phyloP scores from a whole-genome alignment of 2,797 vertebrate species.

The Melanotaenia parkinsoni region DNA sequence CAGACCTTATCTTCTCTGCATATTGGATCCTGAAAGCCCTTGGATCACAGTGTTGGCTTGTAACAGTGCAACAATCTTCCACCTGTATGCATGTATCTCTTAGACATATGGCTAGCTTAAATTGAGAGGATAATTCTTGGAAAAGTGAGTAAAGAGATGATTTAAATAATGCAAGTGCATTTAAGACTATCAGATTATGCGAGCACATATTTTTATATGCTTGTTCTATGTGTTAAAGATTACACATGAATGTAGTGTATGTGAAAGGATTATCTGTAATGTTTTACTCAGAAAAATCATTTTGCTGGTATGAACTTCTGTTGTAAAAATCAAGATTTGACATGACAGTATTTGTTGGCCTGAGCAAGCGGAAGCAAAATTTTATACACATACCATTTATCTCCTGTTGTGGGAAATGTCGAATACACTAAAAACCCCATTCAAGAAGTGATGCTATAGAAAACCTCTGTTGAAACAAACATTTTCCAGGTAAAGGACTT shows the following conservation, averaged over 20 bases:
- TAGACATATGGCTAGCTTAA: constrained; percentile 40
- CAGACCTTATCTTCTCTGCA: constrained; percentile 70
- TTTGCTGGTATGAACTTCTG: neutral
- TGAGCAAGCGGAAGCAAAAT: constrained; percentile 12
- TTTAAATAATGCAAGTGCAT: constrained; percentile 5
- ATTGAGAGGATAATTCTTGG: constrained; percentile 5
- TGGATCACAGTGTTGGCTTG: constrained; percentile 59
- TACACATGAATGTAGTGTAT: neutral
- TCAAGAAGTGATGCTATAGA: neutral
- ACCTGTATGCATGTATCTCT: constrained; percentile 65
- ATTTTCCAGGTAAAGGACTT: neutral
- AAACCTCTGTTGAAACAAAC: neutral
- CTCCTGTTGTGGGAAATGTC: constrained; percentile 11
- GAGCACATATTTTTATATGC: constrained; percentile 5
- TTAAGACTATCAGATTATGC: constrained; percentile 13
- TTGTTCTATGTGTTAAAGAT: neutral
- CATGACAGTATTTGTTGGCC: constrained; percentile 19
- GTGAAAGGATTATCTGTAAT: neutral
- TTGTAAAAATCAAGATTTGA: constrained; percentile 3
- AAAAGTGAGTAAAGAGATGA: constrained; percentile 19
- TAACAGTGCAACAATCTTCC: constrained; percentile 49
- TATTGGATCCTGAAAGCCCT: constrained; percentile 64
- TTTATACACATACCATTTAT: constrained; percentile 21
- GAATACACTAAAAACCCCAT: constrained; percentile 28
- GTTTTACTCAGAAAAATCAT: constrained; percentile 15